Evolutionary conservation across 2,113 vertebrate species (phyloP).

Genomic region (Nibea albiflora): DNA sequence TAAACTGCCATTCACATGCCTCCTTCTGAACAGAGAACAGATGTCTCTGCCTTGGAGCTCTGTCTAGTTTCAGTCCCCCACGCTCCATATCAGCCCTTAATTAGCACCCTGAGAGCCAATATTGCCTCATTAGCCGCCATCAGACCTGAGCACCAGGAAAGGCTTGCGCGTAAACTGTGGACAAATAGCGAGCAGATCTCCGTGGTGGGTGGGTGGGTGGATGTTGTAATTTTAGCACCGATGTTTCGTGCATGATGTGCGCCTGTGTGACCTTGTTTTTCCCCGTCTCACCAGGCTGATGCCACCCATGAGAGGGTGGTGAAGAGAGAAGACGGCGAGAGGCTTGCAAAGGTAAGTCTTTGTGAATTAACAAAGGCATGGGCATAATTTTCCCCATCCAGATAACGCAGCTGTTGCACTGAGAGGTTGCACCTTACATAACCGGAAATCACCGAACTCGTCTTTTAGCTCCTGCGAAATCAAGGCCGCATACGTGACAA

Average conservation of each 20-base stretch:
- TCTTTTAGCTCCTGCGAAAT: not conserved
- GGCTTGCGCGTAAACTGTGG: conserved; percentile 34
- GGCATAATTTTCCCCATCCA: not conserved
- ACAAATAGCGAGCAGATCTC: conserved; percentile 16
- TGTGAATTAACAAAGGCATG: not conserved
- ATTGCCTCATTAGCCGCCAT: conserved; percentile 38
- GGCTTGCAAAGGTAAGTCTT: conserved; percentile 89
- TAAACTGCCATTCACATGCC: conserved; percentile 17
- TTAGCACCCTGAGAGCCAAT: conserved; percentile 48
- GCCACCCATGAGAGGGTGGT: conserved; percentile 91
- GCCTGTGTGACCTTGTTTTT: conserved; percentile 17
- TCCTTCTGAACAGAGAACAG: conserved; percentile 34
- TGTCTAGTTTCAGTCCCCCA: conserved; percentile 33
- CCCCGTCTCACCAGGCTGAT: conserved; percentile 86
- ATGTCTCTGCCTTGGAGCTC: conserved; percentile 37
- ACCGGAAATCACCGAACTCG: not conserved
- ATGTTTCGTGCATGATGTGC: not conserved
- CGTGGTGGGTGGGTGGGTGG: not conserved
- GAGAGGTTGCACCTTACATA: not conserved
- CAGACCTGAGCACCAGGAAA: conserved; percentile 22
- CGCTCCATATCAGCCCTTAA: conserved; percentile 28
- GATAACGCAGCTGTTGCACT: not conserved
- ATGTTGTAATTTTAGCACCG: not conserved
- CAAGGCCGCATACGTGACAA: not conserved
- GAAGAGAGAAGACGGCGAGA: conserved; percentile 93